A percentile compares a stretch with the other conserved stretches of the same genome.
Evolutionary conservation across 2,888 invertebrate species (phyloP).

Genomic region (Spatulosminthurus flaviceps): DNA sequence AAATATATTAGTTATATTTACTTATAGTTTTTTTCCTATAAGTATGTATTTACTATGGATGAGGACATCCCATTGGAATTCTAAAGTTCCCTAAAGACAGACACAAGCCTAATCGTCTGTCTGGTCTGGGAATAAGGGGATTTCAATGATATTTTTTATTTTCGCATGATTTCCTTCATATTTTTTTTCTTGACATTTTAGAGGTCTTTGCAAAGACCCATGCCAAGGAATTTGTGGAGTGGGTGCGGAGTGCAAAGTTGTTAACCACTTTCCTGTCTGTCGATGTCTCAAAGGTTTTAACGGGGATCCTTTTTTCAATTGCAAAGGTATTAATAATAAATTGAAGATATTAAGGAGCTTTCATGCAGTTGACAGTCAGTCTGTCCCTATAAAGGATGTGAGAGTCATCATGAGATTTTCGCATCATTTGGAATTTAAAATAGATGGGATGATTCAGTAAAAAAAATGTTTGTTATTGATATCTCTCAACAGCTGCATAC

Average conservation of each 20-base stretch:
- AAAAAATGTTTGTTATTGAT: too few relatives aligned
- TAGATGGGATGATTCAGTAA: too few relatives aligned
- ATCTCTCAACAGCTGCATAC: constrained; percentile 55
- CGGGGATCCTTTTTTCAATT: constrained; percentile 63
- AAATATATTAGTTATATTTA: constrained; percentile 10
- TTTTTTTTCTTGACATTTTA: constrained; percentile 34
- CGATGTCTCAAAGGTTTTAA: constrained; percentile 63
- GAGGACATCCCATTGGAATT: background rate
- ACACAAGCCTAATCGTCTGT: constrained; percentile 9
- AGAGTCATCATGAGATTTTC: too few relatives aligned
- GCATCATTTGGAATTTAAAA: too few relatives aligned
- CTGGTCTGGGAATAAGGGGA: too few relatives aligned
- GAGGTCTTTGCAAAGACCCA: constrained; percentile 62
- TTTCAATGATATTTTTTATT: background rate
- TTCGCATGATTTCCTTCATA: background rate
- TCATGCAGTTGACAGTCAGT: too few relatives aligned
- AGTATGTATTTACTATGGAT: background rate
- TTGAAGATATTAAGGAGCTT: too few relatives aligned
- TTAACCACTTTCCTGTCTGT: constrained; percentile 63
- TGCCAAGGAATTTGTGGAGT: constrained; percentile 63
- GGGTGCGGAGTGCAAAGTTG: constrained; percentile 60
- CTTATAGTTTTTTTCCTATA: too few relatives aligned
- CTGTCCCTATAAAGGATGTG: too few relatives aligned
- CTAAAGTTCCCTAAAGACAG: background rate
- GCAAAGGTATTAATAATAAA: constrained; percentile 55